Evolutionary conservation across 2,888 invertebrate species (phyloP).

Genomic region (Cheilosia soror): DNA sequence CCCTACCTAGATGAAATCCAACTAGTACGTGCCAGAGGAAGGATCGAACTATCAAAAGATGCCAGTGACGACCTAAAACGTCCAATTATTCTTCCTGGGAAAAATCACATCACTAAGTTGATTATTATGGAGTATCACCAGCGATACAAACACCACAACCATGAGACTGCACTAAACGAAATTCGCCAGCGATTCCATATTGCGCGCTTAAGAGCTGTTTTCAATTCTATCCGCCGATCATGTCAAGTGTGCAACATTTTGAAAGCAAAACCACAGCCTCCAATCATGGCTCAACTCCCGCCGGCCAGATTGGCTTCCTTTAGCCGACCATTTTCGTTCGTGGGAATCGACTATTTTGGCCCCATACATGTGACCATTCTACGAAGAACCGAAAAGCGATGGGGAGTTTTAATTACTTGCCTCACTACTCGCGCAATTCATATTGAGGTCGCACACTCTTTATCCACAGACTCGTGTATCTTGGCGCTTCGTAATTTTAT

Average conservation of each 20-base stretch:
- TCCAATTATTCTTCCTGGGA: too few relatives aligned
- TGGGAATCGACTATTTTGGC: slow-evolving; percentile 54
- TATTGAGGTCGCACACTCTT: slow-evolving; percentile 54
- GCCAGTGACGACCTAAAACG: too few relatives aligned
- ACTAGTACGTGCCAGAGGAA: slow-evolving; percentile 18
- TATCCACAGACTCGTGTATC: slow-evolving; percentile 58
- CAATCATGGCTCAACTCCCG: slow-evolving; percentile 51
- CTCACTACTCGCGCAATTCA: slow-evolving; percentile 67
- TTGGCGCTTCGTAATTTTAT: slow-evolving; percentile 60
- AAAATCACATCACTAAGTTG: slow-evolving; percentile 8
- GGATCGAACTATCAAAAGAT: too few relatives aligned
- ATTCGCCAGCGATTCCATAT: too few relatives aligned
- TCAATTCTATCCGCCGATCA: slow-evolving; percentile 8
- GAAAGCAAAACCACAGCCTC: slow-evolving; percentile 31
- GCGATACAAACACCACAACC: slow-evolving; percentile 18
- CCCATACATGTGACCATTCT: slow-evolving; percentile 41
- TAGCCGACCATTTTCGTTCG: slow-evolving; percentile 55
- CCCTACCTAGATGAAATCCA: slow-evolving; percentile 7
- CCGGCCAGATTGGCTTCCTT: slow-evolving; percentile 41
- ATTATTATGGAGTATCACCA: slow-evolving; percentile 9
- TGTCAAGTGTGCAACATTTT: slow-evolving; percentile 47
- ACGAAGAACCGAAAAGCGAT: slow-evolving; percentile 60
- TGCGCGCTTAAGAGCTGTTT: slow-evolving; percentile 7
- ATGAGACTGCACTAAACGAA: slow-evolving; percentile 23
- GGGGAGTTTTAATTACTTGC: slow-evolving; percentile 61